Conservation (phyloP, 1,140 invertebrate genomes). For the Drosophila oshimai region DNA sequence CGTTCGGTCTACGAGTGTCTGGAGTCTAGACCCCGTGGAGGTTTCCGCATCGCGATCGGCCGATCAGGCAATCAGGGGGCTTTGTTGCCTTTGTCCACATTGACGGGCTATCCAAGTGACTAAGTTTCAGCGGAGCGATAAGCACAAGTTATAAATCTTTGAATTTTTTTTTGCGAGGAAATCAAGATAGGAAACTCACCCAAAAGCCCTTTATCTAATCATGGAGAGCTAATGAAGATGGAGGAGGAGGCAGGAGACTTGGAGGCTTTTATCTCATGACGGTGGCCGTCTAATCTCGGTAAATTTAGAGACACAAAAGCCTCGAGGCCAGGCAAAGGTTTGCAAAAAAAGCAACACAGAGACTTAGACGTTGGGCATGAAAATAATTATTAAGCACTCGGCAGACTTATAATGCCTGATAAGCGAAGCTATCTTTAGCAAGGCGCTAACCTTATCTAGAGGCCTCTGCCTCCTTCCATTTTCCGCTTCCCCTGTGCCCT, state of each 20-base stretch:
- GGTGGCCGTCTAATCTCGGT: conserved; percentile 1
- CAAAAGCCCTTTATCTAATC: conserved; percentile 12
- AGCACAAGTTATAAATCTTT: conserved; percentile 10
- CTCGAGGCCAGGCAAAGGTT: background rate
- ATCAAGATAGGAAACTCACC: background rate
- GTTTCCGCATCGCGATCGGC: conserved; percentile 32
- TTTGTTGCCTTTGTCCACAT: background rate
- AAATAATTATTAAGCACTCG: conserved; percentile 51
- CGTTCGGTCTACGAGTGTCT: conserved; percentile 27
- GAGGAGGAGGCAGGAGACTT: background rate
- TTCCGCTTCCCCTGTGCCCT: background rate
- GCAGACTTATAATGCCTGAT: conserved; percentile 68
- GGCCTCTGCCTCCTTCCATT: background rate
- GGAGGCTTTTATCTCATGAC: conserved; percentile 15
- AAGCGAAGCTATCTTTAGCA: conserved; percentile 51
- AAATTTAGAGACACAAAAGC: conserved; percentile 17
- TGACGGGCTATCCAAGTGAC: conserved; percentile 28
- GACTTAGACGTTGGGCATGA: background rate
- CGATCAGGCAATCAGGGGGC: conserved; percentile 22
- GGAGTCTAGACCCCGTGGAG: conserved; percentile 25
- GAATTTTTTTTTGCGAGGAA: background rate
- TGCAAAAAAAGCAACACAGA: conserved; percentile 17
- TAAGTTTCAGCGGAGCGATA: conserved; percentile 13
- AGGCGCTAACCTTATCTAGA: conserved; percentile 51
- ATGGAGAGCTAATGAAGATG: background rate